Conservation (phyloP, 2,113 vertebrate genomes). For the Siphamia tubifer region DNA sequence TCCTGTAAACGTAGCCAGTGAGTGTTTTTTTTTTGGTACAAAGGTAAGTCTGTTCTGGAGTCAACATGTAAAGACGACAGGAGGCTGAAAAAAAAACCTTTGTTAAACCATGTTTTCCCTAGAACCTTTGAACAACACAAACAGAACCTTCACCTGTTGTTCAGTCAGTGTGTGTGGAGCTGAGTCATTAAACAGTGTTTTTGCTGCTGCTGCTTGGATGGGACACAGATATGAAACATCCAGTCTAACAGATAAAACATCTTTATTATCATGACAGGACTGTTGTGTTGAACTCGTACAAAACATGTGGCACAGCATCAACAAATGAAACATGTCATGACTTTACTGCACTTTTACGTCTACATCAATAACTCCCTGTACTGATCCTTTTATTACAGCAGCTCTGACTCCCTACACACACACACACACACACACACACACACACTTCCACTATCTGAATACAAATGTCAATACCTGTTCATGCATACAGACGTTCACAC, state of each 20-base stretch:
- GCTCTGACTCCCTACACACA: slow-evolving; percentile 19
- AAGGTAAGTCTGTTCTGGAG: slow-evolving; percentile 31
- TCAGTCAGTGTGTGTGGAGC: background rate
- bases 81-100: background rate
- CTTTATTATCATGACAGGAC: too few relatives aligned
- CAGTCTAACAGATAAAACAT: too few relatives aligned
- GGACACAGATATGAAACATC: too few relatives aligned
- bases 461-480: background rate
- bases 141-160: background rate
- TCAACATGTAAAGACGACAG: background rate
- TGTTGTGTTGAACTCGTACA: too few relatives aligned
- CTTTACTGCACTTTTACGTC: slow-evolving; percentile 5
- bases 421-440: background rate
- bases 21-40: slow-evolving; percentile 50
- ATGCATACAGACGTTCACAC: background rate
- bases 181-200: too few relatives aligned
- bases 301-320: too few relatives aligned
- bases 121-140: background rate
- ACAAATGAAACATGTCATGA: too few relatives aligned
- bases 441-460: background rate
- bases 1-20: too few relatives aligned
- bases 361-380: slow-evolving; percentile 11
- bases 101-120: background rate
- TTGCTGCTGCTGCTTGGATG: too few relatives aligned
- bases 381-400: slow-evolving; percentile 11